Conservation (phyloP, 2,888 invertebrate species). For the Reticulitermes lucifugus region DNA sequence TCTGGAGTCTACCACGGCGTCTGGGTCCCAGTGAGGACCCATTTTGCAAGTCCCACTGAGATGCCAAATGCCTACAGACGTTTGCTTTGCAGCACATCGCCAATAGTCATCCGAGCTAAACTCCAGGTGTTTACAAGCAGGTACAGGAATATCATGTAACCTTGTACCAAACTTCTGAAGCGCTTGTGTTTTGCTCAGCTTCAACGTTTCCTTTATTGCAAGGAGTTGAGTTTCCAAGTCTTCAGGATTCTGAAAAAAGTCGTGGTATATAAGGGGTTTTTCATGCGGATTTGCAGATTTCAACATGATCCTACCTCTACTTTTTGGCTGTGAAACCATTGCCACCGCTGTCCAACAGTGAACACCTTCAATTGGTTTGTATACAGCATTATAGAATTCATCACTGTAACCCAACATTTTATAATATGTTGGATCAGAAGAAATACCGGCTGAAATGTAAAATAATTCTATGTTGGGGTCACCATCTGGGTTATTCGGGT, state of each 20-base stretch:
- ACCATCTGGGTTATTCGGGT: constrained; percentile 60
- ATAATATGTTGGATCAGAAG: constrained; percentile 54
- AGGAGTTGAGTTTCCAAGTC: constrained; percentile 58
- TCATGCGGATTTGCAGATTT: constrained; percentile 84
- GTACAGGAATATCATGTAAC: constrained; percentile 82
- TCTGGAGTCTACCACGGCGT: constrained; percentile 48
- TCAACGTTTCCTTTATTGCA: constrained; percentile 57
- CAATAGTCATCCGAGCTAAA: constrained; percentile 86
- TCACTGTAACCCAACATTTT: constrained; percentile 60
- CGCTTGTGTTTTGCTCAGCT: constrained; percentile 79
- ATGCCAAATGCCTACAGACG: constrained; percentile 78
- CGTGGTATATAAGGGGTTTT: constrained; percentile 88
- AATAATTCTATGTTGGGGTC: constrained; percentile 8
- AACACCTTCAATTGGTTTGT: constrained; percentile 62
- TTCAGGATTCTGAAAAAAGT: constrained; percentile 80
- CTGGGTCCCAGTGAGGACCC: constrained; percentile 5
- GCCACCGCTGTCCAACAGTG: constrained; percentile 67
- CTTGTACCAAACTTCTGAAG: constrained; percentile 85
- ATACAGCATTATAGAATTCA: constrained; percentile 62
- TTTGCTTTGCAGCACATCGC: constrained; percentile 76
- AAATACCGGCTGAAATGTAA: neutral
- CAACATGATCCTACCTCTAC: constrained; percentile 86
- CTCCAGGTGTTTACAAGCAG: constrained; percentile 79
- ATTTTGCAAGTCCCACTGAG: constrained; percentile 55
- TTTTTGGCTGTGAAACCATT: constrained; percentile 76